Evolutionary conservation across 2,888 invertebrate genomes (phyloP), one percentile per base, ranked within the genome.

Genomic region (Aspidiotus rigidus): DNA sequence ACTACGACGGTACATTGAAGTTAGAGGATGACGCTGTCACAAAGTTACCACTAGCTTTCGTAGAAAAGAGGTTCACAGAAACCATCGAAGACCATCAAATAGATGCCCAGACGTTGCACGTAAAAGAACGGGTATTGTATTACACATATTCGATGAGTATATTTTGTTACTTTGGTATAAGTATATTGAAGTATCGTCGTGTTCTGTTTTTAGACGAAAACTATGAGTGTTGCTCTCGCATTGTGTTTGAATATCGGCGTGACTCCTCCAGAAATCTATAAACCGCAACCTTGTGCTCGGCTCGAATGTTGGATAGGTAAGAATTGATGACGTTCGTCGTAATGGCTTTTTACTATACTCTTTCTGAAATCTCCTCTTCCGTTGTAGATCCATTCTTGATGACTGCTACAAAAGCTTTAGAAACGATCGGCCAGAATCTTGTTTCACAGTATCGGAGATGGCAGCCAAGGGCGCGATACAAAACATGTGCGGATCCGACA

Each of bases 161-260:
- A 11, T 11, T 7, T 57, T 11, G 15, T 16, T n/a, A 10, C 15
- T 57, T 57, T 5, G 15, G 54, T 54, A 13, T 56, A 16, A 62
- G 53, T 7, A 5, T 57, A n/a, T n/a, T 57, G 3, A 10, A n/a
- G 3, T 49, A n/a, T 49, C n/a, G 49, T 49, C n/a, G 11, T 49
- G 49, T 13, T 49, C 11, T 49, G 6, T 17, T 9, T 80, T 39
- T 79, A 95, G 89, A 97, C 98, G 92, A 98, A 98, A 81, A 99
- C 99, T 1, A 97, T 98, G 71, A 97, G 97, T 79, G 98, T 99
- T 70, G 98, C 98, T 0, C 81, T 99, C 72, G 97, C 99, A 41
- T 81, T 99, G 59, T 99, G 99, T 79, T 83, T 99, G 55, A 99
- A 99, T 80, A 92, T 99, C 69, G 98, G 98, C n/a, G 97, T 99